Base-by-base conservation (phyloP, 1,140 invertebrate species). In the silkworm (Bombyx mori) region DNA sequence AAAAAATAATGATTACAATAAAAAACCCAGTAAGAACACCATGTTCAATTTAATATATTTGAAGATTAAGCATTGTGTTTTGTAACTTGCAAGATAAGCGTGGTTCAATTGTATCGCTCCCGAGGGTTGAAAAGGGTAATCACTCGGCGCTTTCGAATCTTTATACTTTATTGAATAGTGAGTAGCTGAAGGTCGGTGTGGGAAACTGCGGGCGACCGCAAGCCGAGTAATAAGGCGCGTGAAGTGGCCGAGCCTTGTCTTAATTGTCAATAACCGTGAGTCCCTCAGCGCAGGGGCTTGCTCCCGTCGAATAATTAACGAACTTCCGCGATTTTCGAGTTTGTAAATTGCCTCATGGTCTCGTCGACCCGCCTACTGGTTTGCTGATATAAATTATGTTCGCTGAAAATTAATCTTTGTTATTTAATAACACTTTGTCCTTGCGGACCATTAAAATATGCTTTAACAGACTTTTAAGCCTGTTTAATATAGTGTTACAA, bases 321-420 rank as follows among this genome's bases (percentile, higher is more conserved):
- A 85, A 86, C 76, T 83, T 86, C 79, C 78, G 71, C 82, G 83
- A 85, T 86, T 85, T 86, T 85, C 78, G 82, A 86, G 79, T 86
- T 86, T 84, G 76, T 84, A 83, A 86, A 85, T 82, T 83, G 76
- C 80, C 78, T 83, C 75, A 83, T 83, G 80, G 79, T 83, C 75
- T 84, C 73, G 73, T 78, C 75, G 77, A 77, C 75, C 75, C 75
- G 73, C 72, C 73, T 76, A 66, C 79, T 78, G 79, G 77, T 79
- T 78, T 73, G 68, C 66, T 73, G 71, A 68, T 77, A 85, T 86
- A 79, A 86, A 83, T 84, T 83, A 85, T 82, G 75, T 77, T 69
- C 74, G 68, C 69, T 60, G 68, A 82, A 84, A 83, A 86, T 84
- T 82, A 79, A 83, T 86, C 80, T 80, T 69, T 66, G 72, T 76